These are phyloP conservation scores for Eueides isabella DNA, from an alignment of 1,140 invertebrate genomes.

Conservation along the genomic window DNA sequence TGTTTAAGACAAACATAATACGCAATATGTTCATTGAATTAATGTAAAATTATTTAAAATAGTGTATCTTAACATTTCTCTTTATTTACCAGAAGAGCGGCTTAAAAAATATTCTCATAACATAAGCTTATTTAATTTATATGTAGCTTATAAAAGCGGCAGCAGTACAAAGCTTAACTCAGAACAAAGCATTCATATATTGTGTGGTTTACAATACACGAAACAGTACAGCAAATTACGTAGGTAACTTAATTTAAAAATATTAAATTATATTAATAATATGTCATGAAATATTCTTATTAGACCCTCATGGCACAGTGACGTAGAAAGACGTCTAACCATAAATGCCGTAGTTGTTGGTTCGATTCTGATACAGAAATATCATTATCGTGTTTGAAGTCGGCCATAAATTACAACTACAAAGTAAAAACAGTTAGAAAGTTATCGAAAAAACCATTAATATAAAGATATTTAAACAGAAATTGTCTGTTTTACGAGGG, in stretches of 20 bases:
- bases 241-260: not conserved
- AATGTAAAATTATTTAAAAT: too few species aligned
- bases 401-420: not conserved
- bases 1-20: too few species aligned
- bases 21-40: too few species aligned
- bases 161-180: not conserved
- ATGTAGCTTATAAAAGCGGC: not conserved
- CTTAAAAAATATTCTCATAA: not conserved
- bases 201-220: not conserved
- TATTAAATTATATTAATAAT: not conserved
- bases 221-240: not conserved
- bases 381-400: too few species aligned
- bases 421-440: not conserved
- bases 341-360: not conserved
- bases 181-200: not conserved
- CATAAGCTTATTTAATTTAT: not conserved
- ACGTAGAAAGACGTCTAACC: not conserved
- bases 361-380: too few species aligned
- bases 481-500: not conserved
- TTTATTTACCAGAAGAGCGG: too few species aligned
- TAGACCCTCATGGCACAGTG: too few species aligned
- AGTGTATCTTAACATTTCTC: too few species aligned
- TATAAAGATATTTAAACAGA: slow-evolving; percentile 1
- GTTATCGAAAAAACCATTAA: not conserved
- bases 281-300: not conserved